phyloP scores from a whole-genome alignment of 92 coral and sea anemone genomes.

The Plumapathes pennacea region DNA sequence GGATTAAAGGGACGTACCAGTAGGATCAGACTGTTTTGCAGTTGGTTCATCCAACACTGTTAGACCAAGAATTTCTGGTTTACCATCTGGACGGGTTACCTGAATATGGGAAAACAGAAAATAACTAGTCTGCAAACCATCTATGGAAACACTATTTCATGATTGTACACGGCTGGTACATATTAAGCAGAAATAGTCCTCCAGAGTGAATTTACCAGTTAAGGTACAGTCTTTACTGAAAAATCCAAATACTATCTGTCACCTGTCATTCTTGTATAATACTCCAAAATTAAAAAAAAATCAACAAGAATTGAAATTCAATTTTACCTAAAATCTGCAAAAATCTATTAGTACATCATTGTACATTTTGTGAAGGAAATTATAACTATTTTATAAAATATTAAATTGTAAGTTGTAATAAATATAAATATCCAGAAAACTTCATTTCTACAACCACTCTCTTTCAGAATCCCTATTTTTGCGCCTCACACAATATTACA shows the following conservation, averaged over 20 bases:
- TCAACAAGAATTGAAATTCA: not conserved
- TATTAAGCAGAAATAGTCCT: no score
- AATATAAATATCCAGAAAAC: not conserved
- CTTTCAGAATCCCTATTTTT: not conserved
- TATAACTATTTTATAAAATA: not conserved
- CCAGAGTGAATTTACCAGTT: no score
- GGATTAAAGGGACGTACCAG: conserved; percentile 52
- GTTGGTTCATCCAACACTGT: conserved; percentile 94
- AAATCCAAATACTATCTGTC: no score
- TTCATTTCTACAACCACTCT: not conserved
- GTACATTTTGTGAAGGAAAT: not conserved
- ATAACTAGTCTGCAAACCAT: no score
- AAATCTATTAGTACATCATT: not conserved
- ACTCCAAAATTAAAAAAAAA: no score
- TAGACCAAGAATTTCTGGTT: conserved; percentile 90
- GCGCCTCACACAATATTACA: no score
- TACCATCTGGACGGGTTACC: conserved; percentile 99
- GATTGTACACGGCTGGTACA: no score
- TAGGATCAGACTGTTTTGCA: conserved; percentile 95
- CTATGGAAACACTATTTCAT: no score
- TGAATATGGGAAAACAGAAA: no score
- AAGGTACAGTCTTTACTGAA: no score
- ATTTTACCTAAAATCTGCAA: not conserved
- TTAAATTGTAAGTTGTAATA: not conserved
- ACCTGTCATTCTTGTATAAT: no score